Percentiles rank a stretch among this genome's conserved stretches.
Evolutionary conservation across 2,113 vertebrate species (phyloP).

Genomic region (Chamaea fasciata): DNA sequence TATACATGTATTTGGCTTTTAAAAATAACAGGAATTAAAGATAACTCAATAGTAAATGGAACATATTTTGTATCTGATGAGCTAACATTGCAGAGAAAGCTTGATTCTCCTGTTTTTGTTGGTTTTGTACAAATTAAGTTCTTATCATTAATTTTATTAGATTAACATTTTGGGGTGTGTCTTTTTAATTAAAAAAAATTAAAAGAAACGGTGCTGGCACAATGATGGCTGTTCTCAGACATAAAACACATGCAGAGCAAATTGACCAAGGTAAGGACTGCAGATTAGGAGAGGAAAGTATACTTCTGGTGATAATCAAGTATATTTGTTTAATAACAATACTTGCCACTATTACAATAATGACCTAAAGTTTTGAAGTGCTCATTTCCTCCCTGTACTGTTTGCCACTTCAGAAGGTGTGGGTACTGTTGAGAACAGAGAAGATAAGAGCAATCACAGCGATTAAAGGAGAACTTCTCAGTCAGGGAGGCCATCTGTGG

Average conservation of each 20-base stretch:
- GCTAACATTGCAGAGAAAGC: neutral
- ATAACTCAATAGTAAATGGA: neutral
- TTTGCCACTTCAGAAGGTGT: constrained; percentile 8
- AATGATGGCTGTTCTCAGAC: neutral
- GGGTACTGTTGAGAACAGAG: neutral
- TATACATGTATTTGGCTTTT: neutral
- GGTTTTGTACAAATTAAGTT: neutral
- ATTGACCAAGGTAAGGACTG: neutral
- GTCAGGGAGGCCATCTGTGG: accelerated
- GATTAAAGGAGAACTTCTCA: neutral
- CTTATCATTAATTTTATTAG: neutral
- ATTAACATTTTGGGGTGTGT: neutral
- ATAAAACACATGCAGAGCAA: neutral
- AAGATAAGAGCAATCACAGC: neutral
- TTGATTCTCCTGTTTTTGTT: neutral
- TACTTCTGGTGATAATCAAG: neutral
- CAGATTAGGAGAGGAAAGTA: neutral
- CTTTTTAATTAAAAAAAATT: neutral
- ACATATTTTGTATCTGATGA: neutral
- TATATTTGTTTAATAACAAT: constrained; percentile 36
- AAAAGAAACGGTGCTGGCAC: neutral
- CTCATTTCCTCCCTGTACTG: constrained; percentile 21
- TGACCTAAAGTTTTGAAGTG: constrained; percentile 13
- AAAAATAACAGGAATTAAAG: neutral
- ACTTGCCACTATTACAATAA: constrained; percentile 10